Evolutionary conservation across 2,888 invertebrate species (phyloP).

Genomic region (Acronicta alni): DNA sequence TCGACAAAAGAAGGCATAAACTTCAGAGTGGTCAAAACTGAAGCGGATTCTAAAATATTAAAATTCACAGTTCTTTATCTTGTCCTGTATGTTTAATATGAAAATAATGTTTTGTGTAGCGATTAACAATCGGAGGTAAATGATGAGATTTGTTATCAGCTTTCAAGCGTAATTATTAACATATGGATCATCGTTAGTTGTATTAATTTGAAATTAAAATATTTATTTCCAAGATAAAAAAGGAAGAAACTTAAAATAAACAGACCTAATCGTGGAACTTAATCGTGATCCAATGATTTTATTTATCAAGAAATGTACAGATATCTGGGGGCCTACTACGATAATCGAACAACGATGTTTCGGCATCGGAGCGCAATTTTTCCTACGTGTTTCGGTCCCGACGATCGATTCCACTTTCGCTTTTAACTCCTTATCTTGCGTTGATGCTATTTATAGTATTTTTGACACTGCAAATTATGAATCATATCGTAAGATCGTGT

Average conservation of each 20-base stretch:
- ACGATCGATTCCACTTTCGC: too few relatives aligned
- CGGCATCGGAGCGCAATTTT: too few relatives aligned
- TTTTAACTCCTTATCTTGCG: too few relatives aligned
- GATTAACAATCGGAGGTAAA: slow-evolving; percentile 3
- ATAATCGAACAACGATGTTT: too few relatives aligned
- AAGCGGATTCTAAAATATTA: slow-evolving; percentile 1
- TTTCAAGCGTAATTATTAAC: slow-evolving; percentile 28
- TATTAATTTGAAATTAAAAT: background rate
- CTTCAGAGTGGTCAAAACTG: background rate
- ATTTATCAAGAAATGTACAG: too few relatives aligned
- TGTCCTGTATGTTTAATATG: slow-evolving; percentile 15
- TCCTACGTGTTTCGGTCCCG: too few relatives aligned
- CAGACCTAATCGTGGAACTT: background rate
- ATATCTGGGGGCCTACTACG: too few relatives aligned
- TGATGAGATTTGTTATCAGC: slow-evolving; percentile 38
- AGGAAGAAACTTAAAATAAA: background rate
- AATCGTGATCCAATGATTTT: too few relatives aligned
- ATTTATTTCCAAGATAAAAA: background rate
- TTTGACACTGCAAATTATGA: too few relatives aligned
- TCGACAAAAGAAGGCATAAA: too few relatives aligned
- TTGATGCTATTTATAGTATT: too few relatives aligned
- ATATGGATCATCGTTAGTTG: background rate
- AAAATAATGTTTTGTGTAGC: slow-evolving; percentile 9
- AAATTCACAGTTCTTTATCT: slow-evolving; percentile 18
- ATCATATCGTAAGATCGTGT: too few relatives aligned